phyloP scores from a whole-genome alignment of 1,140 invertebrate genomes.

The Lepidurus packardi region DNA sequence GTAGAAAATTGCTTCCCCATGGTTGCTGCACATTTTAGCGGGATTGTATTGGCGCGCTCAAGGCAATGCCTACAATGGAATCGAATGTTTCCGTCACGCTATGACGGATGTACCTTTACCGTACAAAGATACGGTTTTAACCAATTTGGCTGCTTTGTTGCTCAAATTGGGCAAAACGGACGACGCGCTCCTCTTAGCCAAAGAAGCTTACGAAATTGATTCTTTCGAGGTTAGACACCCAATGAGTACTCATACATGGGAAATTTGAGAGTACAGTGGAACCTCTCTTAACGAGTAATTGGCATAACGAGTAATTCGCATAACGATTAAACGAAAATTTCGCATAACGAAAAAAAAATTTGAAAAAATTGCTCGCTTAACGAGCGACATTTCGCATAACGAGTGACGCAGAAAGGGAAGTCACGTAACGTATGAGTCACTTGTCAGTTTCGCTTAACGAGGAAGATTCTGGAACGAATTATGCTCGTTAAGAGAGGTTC shows the following conservation, averaged over 20 bases:
- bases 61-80: conserved; percentile 54
- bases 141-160: conserved; percentile 56
- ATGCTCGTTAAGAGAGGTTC: no score
- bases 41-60: conserved; percentile 63
- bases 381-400: no score
- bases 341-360: no score
- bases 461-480: no score
- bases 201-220: conserved; percentile 54
- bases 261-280: no score
- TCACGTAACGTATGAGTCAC: no score
- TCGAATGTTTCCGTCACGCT: conserved; percentile 58
- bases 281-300: no score
- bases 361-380: no score
- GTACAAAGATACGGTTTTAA: conserved; percentile 54
- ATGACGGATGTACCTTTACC: conserved; percentile 50
- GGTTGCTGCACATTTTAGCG: conserved; percentile 57
- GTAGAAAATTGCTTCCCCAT: conserved; percentile 60
- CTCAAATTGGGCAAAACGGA: conserved; percentile 60
- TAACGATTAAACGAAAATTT: no score
- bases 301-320: no score
- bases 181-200: conserved; percentile 52
- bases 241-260: background rate
- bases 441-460: no score
- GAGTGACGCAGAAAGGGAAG: no score
- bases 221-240: conserved; percentile 54